These are phyloP conservation scores for Diglossa brunneiventris DNA, from an alignment of 2,113 vertebrate species.

Conservation along the genomic window DNA sequence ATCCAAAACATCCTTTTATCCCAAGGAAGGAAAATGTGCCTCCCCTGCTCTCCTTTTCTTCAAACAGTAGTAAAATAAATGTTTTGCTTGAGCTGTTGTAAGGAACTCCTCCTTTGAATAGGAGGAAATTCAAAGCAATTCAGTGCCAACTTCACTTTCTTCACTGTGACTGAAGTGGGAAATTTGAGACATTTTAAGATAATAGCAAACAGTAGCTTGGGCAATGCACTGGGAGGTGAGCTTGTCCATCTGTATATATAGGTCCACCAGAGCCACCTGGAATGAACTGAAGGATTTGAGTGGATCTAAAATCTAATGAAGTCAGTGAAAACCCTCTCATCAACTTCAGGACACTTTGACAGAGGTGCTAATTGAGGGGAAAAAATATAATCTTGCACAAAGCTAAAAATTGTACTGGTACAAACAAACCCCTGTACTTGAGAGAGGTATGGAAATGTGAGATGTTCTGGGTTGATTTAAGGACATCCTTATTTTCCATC, in stretches of 20 bases:
- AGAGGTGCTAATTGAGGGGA: background rate
- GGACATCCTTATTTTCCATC: background rate
- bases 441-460: background rate
- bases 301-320: background rate
- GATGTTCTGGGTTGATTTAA: background rate
- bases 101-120: background rate
- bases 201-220: background rate
- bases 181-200: background rate
- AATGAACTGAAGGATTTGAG: background rate
- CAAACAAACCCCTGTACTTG: rapidly evolving
- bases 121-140: background rate
- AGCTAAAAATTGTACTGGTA: background rate
- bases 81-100: background rate
- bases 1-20: background rate
- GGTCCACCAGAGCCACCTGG: background rate
- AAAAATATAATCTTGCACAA: background rate
- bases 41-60: background rate
- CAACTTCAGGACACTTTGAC: background rate
- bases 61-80: background rate
- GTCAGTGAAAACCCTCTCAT: background rate
- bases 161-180: background rate
- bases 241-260: background rate
- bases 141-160: background rate
- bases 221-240: background rate
- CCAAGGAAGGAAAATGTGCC: background rate